A percentile compares a stretch with the other conserved stretches of the same genome.
Conservation (phyloP, 2,113 vertebrate genomes). For the Sinocyclocheilus maitianheensis region DNA sequence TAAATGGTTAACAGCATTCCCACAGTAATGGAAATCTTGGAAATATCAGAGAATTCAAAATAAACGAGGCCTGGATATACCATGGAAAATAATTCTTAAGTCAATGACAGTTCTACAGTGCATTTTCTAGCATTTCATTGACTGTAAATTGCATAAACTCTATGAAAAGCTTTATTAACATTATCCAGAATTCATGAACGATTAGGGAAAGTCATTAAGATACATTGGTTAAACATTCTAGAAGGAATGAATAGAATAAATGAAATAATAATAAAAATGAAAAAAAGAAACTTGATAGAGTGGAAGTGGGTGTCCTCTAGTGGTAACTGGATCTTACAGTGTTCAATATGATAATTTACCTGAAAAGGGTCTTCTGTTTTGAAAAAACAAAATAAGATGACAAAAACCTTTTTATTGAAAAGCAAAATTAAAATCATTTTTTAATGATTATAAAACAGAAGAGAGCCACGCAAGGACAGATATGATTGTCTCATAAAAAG, state of each 20-base stretch:
- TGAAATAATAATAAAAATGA: too few species aligned
- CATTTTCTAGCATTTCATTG: background rate
- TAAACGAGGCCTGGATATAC: background rate
- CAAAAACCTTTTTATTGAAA: too few species aligned
- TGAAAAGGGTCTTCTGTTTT: background rate
- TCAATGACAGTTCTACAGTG: background rate
- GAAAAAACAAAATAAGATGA: too few species aligned
- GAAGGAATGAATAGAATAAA: too few species aligned
- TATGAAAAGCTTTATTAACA: background rate
- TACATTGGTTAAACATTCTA: too few species aligned
- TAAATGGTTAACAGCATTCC: too few species aligned
- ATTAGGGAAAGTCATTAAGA: too few species aligned
- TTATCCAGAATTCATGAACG: background rate
- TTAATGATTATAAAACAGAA: slow-evolving; percentile 5
- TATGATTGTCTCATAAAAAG: slow-evolving; percentile 98
- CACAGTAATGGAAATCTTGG: too few species aligned
- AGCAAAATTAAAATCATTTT: background rate
- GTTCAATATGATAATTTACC: background rate
- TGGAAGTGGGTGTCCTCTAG: slow-evolving; percentile 2
- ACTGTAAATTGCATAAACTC: background rate
- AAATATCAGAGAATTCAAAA: too few species aligned
- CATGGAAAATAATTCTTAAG: background rate
- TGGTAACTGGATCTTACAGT: background rate
- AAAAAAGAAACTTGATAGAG: background rate
- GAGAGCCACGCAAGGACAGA: slow-evolving; percentile 66